A percentile compares a stretch with the other conserved stretches of the same genome.
phyloP scores from a whole-genome alignment of 2,113 vertebrate genomes.

The Perca fluviatilis region DNA sequence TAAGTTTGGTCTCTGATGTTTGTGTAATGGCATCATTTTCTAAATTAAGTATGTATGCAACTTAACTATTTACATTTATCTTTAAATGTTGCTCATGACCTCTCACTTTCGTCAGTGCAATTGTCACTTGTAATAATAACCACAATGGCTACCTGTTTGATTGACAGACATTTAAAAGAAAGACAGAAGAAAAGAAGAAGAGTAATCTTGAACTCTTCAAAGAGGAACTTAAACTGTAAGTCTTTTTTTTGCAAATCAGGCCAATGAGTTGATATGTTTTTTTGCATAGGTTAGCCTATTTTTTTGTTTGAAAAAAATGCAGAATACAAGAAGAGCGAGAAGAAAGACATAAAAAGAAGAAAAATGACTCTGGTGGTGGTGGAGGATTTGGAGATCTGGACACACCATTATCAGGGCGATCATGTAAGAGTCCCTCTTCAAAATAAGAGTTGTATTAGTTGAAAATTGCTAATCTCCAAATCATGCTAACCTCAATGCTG shows the following conservation, averaged over 20 bases:
- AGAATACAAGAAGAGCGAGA: slow-evolving; percentile 89
- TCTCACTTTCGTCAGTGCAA: neutral
- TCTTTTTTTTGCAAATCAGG: slow-evolving; percentile 15
- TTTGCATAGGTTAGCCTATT: neutral
- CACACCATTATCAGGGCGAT: slow-evolving; percentile 76
- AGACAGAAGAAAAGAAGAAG: slow-evolving; percentile 86
- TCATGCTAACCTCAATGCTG: neutral
- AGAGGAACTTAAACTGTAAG: slow-evolving; percentile 87
- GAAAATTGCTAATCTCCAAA: neutral
- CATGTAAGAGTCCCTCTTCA: slow-evolving; percentile 69
- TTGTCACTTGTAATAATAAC: neutral
- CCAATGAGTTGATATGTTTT: neutral
- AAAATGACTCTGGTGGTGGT: slow-evolving; percentile 72
- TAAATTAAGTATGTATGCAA: neutral
- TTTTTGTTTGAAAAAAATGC: slow-evolving; percentile 16
- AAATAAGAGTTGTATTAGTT: neutral
- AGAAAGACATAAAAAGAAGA: slow-evolving; percentile 86
- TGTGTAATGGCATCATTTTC: neutral
- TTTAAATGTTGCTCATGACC: neutral
- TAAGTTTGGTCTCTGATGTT: slow-evolving; percentile 67
- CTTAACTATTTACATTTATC: neutral
- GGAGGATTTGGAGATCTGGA: slow-evolving; percentile 72
- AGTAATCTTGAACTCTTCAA: slow-evolving; percentile 88
- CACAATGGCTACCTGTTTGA: slow-evolving; percentile 2
- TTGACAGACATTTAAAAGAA: slow-evolving; percentile 82